Conservation (phyloP, 2,888 invertebrate genomes). For the Melikaiella ostensackeni region DNA sequence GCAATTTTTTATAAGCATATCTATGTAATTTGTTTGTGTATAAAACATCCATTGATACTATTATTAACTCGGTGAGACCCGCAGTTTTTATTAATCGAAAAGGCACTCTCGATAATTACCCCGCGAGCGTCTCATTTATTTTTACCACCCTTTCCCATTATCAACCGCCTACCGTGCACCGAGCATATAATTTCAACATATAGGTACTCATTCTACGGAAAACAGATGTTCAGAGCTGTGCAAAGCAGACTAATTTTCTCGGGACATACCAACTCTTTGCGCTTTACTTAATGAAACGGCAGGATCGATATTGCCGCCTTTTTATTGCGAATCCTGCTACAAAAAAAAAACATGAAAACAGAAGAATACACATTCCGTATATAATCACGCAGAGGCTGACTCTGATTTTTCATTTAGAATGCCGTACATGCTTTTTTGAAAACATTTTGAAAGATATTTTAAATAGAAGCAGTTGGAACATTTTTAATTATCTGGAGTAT, state of each 20-base stretch:
- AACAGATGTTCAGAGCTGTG: conserved; percentile 35
- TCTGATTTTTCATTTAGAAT: conserved; percentile 7
- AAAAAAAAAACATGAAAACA: neutral
- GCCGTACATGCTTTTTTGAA: neutral
- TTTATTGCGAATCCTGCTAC: conserved; percentile 34
- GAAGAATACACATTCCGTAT: neutral
- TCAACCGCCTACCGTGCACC: conserved; percentile 29
- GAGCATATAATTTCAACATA: conserved; percentile 34
- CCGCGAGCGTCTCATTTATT: conserved; percentile 31
- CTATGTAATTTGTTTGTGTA: neutral
- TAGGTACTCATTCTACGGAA: conserved; percentile 30
- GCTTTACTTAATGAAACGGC: conserved; percentile 37
- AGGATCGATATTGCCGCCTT: conserved; percentile 25
- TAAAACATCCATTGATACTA: neutral
- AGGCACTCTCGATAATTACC: conserved; percentile 39
- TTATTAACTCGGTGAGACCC: conserved; percentile 6
- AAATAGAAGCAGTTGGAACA: neutral
- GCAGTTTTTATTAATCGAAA: conserved; percentile 37
- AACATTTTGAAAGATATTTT: neutral
- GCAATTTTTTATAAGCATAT: too few species aligned
- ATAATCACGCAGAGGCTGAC: neutral
- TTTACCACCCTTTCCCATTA: conserved; percentile 31
- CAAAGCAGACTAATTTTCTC: conserved; percentile 34
- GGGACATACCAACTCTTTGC: conserved; percentile 37
- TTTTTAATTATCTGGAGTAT: neutral